Evolutionary conservation across 2,797 vertebrate genomes (phyloP).

Genomic region (Carduelis carduelis): DNA sequence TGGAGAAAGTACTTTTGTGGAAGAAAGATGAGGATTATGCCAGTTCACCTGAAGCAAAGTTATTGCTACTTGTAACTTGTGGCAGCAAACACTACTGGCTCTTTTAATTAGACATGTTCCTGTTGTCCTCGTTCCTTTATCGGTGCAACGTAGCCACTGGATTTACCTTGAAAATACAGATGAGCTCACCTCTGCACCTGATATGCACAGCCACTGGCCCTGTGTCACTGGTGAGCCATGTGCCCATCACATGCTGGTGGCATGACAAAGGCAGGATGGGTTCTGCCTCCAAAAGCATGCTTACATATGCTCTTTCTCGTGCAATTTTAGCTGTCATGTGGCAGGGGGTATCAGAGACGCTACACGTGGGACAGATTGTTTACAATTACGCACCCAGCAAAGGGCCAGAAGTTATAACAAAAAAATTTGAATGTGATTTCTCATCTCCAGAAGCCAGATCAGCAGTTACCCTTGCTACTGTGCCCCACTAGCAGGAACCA

Average conservation of each 20-base stretch:
- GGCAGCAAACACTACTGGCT: background rate
- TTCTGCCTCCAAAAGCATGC: background rate
- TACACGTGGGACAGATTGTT: background rate
- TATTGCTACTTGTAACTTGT: background rate
- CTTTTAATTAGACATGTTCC: background rate
- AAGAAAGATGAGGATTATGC: background rate
- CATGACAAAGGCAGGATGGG: constrained; percentile 40
- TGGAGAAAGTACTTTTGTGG: background rate
- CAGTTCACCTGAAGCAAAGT: background rate
- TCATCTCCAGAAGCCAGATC: background rate
- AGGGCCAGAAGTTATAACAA: background rate
- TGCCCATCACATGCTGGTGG: constrained; percentile 48
- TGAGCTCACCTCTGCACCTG: constrained; percentile 1
- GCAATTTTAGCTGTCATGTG: constrained; percentile 33
- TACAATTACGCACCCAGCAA: background rate
- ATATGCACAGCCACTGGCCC: background rate
- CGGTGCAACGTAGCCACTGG: background rate
- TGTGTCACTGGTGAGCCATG: constrained; percentile 1
- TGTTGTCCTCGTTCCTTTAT: background rate
- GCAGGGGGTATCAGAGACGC: background rate
- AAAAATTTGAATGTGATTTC: background rate
- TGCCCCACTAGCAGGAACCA: background rate
- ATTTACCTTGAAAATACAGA: constrained; percentile 13
- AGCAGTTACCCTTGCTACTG: background rate
- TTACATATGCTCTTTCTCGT: background rate